Evolutionary conservation across 53 echinoderm and acorn worm species (phyloP).

Genomic region (Temnopleurus reevesii): DNA sequence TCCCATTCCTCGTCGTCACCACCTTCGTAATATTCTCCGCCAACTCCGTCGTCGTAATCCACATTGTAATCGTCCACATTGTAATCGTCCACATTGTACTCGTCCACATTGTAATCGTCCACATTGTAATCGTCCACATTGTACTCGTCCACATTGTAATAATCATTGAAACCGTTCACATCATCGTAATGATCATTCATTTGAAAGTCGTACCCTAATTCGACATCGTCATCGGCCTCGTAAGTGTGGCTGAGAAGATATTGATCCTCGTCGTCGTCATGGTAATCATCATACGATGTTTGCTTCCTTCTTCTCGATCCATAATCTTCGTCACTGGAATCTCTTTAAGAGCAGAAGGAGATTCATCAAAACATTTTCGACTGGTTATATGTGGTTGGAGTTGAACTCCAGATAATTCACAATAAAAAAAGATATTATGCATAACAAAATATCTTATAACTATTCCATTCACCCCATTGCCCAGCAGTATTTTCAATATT

Average conservation of each 20-base stretch:
- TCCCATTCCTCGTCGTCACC: background rate
- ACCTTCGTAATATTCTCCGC: background rate
- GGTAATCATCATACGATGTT: background rate
- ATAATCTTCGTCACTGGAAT: constrained; percentile 77
- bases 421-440: too few species aligned
- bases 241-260: background rate
- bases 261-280: background rate
- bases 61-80: background rate
- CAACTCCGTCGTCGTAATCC: background rate
- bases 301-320: too few species aligned
- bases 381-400: too few species aligned
- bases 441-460: too few species aligned
- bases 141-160: background rate
- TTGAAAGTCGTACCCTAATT: background rate
- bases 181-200: background rate
- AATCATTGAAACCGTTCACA: constrained; percentile 15
- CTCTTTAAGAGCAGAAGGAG: too few species aligned
- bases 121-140: background rate
- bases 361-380: too few species aligned
- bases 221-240: background rate
- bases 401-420: too few species aligned
- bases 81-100: background rate
- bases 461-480: too few species aligned
- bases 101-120: background rate
- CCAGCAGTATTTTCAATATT: too few species aligned